A percentile compares a stretch with the other conserved stretches of the same genome.
These are phyloP conservation scores for Peromyscus melanophrys DNA, from an alignment of 2,797 vertebrate species.

Conservation along the genomic window DNA sequence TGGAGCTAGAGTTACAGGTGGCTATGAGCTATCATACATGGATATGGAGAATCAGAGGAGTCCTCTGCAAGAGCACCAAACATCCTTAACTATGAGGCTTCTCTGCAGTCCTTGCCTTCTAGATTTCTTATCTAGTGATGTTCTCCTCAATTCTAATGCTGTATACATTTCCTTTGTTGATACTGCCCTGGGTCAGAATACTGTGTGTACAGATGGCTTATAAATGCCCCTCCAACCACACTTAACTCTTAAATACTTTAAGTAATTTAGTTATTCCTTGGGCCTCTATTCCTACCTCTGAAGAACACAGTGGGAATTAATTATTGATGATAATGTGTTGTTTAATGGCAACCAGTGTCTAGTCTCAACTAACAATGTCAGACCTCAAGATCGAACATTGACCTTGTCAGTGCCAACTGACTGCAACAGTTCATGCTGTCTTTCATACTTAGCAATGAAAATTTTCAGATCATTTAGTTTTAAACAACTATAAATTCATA, in stretches of 20 bases:
- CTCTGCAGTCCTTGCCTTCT: not conserved
- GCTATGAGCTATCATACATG: not conserved
- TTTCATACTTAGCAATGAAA: not conserved
- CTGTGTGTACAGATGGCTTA: not conserved
- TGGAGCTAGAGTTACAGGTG: not conserved
- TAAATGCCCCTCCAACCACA: not conserved
- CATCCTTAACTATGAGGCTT: not conserved
- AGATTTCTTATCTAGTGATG: not conserved
- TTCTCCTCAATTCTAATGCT: slow-evolving; percentile 23
- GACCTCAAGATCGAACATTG: not conserved
- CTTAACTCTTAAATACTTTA: not conserved
- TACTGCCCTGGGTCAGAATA: not conserved
- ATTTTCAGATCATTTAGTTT: not conserved
- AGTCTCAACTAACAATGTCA: not conserved
- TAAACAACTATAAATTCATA: not conserved
- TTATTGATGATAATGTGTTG: slow-evolving; percentile 1
- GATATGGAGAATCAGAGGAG: not conserved
- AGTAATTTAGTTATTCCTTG: not conserved
- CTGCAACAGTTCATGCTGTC: not conserved
- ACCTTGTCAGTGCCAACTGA: not conserved
- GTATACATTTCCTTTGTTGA: not conserved
- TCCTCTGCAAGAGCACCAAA: not conserved
- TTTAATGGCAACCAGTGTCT: not conserved
- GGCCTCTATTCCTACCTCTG: not conserved
- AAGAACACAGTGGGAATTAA: not conserved